Percentiles rank a stretch among this genome's conserved stretches.
These are phyloP conservation scores for Caenorhabditis macrosperma DNA, from an alignment of 2,888 invertebrate species.

Conservation along the genomic window DNA sequence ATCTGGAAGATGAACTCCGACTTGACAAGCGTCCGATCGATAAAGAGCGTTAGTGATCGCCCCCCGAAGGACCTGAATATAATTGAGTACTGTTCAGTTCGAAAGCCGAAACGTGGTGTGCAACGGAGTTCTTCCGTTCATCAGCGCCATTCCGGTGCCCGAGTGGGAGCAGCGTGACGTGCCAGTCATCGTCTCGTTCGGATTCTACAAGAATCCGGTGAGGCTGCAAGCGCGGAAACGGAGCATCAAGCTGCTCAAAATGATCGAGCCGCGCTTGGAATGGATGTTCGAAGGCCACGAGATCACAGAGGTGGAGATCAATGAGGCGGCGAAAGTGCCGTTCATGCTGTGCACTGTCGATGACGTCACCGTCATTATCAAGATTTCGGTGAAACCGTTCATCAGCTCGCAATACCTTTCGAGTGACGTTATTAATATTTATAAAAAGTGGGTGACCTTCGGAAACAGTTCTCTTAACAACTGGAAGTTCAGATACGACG, in stretches of 20 bases:
- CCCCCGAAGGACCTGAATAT: not conserved
- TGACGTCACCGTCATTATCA: constrained; percentile 24
- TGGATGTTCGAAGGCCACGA: constrained; percentile 1
- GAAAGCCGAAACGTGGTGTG: not conserved
- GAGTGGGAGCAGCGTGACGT: constrained; percentile 42
- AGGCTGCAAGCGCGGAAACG: not conserved
- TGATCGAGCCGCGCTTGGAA: not conserved
- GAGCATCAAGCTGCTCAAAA: constrained; percentile 20
- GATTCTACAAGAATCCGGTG: constrained; percentile 15
- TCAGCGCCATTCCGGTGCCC: constrained; percentile 8
- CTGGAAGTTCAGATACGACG: constrained; percentile 12
- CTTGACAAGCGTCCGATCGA: not conserved
- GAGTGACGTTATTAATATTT: constrained; percentile 15
- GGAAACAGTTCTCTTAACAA: not conserved
- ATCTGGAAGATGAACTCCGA: constrained; percentile 13
- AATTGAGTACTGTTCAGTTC: constrained; percentile 13
- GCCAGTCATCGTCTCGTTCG: constrained; percentile 22
- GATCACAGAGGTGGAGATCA: constrained; percentile 18
- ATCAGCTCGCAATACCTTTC: constrained; percentile 15
- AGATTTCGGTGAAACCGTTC: constrained; percentile 44
- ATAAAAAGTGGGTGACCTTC: constrained; percentile 3
- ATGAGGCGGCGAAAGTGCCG: constrained; percentile 14
- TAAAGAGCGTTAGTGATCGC: constrained; percentile 6
- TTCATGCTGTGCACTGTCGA: constrained; percentile 21
- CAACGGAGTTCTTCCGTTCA: constrained; percentile 32